Conservation (phyloP, 2,888 invertebrate genomes). For the Chrysolina haemoptera region DNA sequence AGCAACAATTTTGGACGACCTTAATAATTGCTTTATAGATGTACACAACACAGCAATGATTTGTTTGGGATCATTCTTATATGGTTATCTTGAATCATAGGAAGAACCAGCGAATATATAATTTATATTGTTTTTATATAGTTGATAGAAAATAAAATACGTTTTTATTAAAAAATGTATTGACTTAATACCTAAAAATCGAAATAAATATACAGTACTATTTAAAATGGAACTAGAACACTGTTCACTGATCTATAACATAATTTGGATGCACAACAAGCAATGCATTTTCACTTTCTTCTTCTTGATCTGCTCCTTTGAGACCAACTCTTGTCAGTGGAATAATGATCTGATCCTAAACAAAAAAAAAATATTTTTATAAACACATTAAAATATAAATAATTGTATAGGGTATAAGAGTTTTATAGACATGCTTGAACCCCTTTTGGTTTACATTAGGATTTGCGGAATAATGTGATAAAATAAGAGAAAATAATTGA, state of each 20-base stretch:
- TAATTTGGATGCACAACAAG: slow-evolving; percentile 98
- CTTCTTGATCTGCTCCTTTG: slow-evolving; percentile 71
- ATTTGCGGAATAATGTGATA: no score
- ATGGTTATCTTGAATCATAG: slow-evolving; percentile 31
- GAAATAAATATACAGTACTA: slow-evolving; percentile 10
- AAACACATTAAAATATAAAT: slow-evolving; percentile 24
- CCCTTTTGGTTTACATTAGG: no score
- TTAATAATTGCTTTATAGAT: slow-evolving; percentile 56
- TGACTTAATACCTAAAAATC: not conserved
- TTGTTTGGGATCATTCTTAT: slow-evolving; percentile 55
- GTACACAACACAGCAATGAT: slow-evolving; percentile 52
- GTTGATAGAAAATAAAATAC: not conserved
- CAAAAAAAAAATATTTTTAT: no score
- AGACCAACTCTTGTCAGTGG: slow-evolving; percentile 75
- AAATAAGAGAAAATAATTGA: no score
- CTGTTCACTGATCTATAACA: slow-evolving; percentile 76
- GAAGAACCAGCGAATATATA: slow-evolving; percentile 2
- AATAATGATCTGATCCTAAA: slow-evolving; percentile 88
- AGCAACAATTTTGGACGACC: slow-evolving; percentile 58
- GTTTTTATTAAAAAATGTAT: slow-evolving; percentile 6
- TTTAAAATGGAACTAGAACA: not conserved
- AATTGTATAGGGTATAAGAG: not conserved
- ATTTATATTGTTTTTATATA: not conserved
- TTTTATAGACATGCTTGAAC: no score
- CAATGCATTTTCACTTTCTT: slow-evolving; percentile 85